Evolutionary conservation across 2,797 vertebrate species (phyloP).

Genomic region (Sebastes itinus): DNA sequence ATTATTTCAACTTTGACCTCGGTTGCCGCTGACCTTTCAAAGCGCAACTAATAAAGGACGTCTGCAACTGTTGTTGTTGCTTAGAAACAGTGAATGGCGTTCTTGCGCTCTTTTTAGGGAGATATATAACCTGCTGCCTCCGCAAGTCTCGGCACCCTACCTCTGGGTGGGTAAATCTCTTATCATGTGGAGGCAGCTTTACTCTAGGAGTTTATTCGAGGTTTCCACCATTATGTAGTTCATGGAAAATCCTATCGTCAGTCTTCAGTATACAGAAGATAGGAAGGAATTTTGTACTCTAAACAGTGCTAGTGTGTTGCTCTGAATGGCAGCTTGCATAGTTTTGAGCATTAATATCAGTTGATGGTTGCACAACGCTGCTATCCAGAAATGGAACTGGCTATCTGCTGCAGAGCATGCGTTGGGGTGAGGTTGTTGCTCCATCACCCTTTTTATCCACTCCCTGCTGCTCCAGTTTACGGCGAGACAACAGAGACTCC

Average conservation of each 20-base stretch:
- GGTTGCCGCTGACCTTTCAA: too few species aligned
- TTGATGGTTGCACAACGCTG: constrained; percentile 45
- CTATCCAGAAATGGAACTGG: constrained; percentile 18
- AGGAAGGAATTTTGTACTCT: background rate
- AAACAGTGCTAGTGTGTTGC: background rate
- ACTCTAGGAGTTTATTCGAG: background rate
- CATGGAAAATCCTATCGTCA: background rate
- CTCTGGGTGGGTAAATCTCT: too few species aligned
- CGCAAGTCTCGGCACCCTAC: too few species aligned
- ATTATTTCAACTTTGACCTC: too few species aligned
- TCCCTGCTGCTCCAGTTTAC: constrained; percentile 20
- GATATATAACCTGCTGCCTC: too few species aligned
- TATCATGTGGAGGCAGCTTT: background rate
- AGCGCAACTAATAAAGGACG: too few species aligned
- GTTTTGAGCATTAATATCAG: constrained; percentile 39
- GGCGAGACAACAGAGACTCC: background rate
- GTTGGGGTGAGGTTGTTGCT: constrained; percentile 13
- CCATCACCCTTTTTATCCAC: constrained; percentile 14
- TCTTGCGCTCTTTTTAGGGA: too few species aligned
- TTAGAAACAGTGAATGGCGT: too few species aligned
- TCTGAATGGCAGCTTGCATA: constrained; percentile 1
- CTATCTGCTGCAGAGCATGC: constrained; percentile 18
- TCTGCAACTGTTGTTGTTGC: too few species aligned
- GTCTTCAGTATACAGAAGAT: constrained; percentile 34
- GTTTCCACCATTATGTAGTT: background rate